Conservation (phyloP, 2,113 vertebrate species). For the Numenius arquata region DNA sequence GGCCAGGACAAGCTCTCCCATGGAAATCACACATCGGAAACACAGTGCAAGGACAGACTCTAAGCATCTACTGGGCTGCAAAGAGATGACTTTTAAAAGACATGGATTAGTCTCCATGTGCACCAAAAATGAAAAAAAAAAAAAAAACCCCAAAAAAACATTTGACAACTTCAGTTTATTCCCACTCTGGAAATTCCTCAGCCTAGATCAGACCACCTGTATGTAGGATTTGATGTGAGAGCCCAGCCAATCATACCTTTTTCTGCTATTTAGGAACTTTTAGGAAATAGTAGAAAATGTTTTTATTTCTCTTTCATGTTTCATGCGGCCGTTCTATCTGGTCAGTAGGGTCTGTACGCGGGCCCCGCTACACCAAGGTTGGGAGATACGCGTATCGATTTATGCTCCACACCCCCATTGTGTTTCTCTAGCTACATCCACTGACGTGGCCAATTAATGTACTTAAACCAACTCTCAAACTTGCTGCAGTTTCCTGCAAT, state of each 20-base stretch:
- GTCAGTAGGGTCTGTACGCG: neutral
- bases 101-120: neutral
- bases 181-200: neutral
- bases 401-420: neutral
- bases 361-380: neutral
- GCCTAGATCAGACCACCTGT: neutral
- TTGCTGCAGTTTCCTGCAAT: neutral
- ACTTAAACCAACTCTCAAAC: neutral
- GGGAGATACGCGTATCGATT: accelerated
- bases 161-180: neutral
- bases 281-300: neutral
- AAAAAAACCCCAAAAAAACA: neutral
- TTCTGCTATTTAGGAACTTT: neutral
- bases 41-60: neutral
- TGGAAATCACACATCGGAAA: neutral
- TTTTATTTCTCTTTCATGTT: neutral
- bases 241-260: neutral
- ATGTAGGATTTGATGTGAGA: neutral
- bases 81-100: neutral
- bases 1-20: neutral
- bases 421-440: neutral
- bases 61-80: neutral
- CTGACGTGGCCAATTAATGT: neutral
- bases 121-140: neutral
- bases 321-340: neutral